These are phyloP conservation scores for Buathra laborator DNA, from an alignment of 2,888 invertebrate species.

Conservation along the genomic window DNA sequence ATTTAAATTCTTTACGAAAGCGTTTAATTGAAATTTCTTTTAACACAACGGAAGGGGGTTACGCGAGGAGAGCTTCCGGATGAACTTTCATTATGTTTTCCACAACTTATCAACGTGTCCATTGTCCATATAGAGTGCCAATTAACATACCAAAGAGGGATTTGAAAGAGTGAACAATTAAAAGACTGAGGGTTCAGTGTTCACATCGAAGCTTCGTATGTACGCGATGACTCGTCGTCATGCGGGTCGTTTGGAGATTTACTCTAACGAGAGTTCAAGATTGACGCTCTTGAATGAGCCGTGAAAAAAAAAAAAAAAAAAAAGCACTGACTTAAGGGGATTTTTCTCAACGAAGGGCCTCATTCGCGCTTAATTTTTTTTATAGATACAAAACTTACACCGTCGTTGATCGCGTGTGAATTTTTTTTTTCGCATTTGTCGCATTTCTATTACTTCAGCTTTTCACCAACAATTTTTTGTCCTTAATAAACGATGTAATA, in stretches of 20 bases:
- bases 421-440: constrained; percentile 23
- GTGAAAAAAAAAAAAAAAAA: not conserved
- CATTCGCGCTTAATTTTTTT: constrained; percentile 44
- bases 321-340: constrained; percentile 42
- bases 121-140: constrained; percentile 68
- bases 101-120: constrained; percentile 55
- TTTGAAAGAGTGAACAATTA: constrained; percentile 59
- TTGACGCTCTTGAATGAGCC: constrained; percentile 29
- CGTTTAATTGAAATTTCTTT: constrained; percentile 17
- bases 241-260: constrained; percentile 27
- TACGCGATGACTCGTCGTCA: constrained; percentile 23
- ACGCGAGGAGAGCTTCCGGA: not conserved
- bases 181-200: constrained; percentile 69
- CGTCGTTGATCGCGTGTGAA: constrained; percentile 39
- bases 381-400: constrained; percentile 32
- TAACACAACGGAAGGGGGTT: too few relatives aligned
- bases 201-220: constrained; percentile 39
- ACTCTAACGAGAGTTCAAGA: constrained; percentile 16
- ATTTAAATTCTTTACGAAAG: not conserved
- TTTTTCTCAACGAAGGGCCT: constrained; percentile 50
- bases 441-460: constrained; percentile 1
- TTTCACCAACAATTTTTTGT: not conserved
- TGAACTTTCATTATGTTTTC: constrained; percentile 28
- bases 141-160: constrained; percentile 65
- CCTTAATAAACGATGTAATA: not conserved